Evolutionary conservation across 2,888 invertebrate genomes (phyloP), one percentile per base, ranked within the genome.

Genomic region (Scaptomyza tumidula): DNA sequence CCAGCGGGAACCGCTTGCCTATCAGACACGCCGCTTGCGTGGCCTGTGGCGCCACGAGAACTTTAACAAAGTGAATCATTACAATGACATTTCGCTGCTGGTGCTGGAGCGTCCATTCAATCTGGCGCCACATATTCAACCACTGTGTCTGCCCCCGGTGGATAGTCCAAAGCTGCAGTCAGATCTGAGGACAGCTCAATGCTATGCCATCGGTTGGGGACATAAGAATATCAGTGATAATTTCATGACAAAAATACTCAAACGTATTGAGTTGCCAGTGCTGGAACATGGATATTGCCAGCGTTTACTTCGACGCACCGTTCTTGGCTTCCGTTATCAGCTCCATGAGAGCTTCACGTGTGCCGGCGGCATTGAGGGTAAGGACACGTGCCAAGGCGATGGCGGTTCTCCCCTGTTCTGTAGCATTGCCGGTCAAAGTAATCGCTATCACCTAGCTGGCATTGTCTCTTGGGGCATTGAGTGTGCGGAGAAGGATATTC

Each of bases 321-420:
- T 95, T 2, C 92, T 97, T 0, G 96, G 96, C 0, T 91, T 91
- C 0, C 93, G 93, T 84, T 97, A 95, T 90, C 77, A 91, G 35
- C 92, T 97, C 1, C 94, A 96, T 80, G 79, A 92, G 0, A 94
- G 94, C 11, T 96, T 96, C 90, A 93, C 96, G 67, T 97, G 97
- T 83, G 96, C 96, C 0, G 96, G 96, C 0, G 96, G 96, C 0
- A 95, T 95, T 73, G 69, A 90, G 0, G 95, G 95, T 19, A 94
- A 93, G 78, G 91, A 91, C 49, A 88, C 89, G 0, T 91, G 91
- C 54, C 71, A 90, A 13, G 90, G 92, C 3, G 96, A 97, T 83
- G 96, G 96, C 0, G 96, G 96, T 0, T 95, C 96, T 6, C 96
- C 96, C 0, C 91, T 97, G 4, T 95, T 95, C n/a, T 97, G 96